Evolutionary conservation across 2,888 invertebrate species (phyloP).

Genomic region (Dynastes maya): DNA sequence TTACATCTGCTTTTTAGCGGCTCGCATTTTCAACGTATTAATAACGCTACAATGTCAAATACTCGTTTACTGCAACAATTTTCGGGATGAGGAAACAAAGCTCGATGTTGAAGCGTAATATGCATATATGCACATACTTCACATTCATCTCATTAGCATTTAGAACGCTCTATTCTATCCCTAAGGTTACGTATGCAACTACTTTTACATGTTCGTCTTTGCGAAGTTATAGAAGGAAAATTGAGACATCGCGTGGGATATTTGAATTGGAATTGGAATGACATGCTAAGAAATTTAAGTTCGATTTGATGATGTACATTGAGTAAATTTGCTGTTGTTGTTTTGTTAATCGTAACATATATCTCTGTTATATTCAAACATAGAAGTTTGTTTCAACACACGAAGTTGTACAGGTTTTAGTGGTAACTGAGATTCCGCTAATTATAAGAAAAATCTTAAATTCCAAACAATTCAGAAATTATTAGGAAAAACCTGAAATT

Average conservation of each 20-base stretch:
- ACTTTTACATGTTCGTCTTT: background rate
- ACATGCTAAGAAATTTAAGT: too few species aligned
- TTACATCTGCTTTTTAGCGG: background rate
- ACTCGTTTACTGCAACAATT: background rate
- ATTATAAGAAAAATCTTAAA: too few species aligned
- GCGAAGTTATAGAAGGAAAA: background rate
- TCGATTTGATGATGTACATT: too few species aligned
- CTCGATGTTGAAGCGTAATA: background rate
- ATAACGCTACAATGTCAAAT: conserved; percentile 1
- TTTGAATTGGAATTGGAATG: too few species aligned
- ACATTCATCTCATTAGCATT: background rate
- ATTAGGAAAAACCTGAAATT: too few species aligned
- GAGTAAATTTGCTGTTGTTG: too few species aligned
- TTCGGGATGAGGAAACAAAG: background rate
- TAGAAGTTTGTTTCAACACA: too few species aligned
- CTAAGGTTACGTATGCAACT: background rate
- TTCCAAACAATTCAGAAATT: too few species aligned
- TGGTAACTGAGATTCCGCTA: too few species aligned
- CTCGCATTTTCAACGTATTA: background rate
- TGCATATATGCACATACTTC: background rate
- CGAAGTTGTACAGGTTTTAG: too few species aligned
- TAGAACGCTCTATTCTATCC: background rate
- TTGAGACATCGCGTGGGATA: background rate
- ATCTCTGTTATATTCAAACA: too few species aligned
- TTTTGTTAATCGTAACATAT: too few species aligned